phyloP scores from a whole-genome alignment of 2,888 invertebrate species.

The Caenorhabditis sp. region DNA sequence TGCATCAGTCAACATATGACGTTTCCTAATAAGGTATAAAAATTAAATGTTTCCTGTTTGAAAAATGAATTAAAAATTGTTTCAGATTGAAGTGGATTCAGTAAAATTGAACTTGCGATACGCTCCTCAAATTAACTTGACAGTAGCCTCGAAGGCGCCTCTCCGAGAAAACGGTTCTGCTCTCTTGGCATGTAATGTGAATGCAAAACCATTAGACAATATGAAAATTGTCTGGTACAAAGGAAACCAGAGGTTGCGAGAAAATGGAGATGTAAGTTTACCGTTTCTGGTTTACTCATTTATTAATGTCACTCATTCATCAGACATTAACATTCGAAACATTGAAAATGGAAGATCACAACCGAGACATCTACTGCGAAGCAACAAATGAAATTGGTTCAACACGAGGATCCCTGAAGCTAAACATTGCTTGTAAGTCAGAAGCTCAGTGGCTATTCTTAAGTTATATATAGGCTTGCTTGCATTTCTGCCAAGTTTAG shows the following conservation, averaged over 20 bases:
- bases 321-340: constrained; percentile 77
- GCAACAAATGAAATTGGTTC: constrained; percentile 78
- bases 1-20: constrained; percentile 76
- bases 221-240: constrained; percentile 75
- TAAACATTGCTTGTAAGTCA: constrained; percentile 79
- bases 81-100: constrained; percentile 73
- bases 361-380: constrained; percentile 72
- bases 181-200: constrained; percentile 77
- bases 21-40: constrained; percentile 67
- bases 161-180: constrained; percentile 78
- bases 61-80: neutral
- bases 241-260: constrained; percentile 67
- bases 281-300: neutral
- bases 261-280: constrained; percentile 71
- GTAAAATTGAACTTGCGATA: constrained; percentile 75
- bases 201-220: constrained; percentile 78
- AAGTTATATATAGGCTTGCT: too few species aligned
- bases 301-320: neutral
- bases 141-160: constrained; percentile 71
- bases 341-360: constrained; percentile 79
- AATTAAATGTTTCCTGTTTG: too few species aligned
- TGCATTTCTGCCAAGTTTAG: too few species aligned
- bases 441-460: too few species aligned
- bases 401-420: constrained; percentile 68
- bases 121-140: constrained; percentile 76